phyloP scores from a whole-genome alignment of 1,140 invertebrate genomes.

The Chionoecetes opilio region DNA sequence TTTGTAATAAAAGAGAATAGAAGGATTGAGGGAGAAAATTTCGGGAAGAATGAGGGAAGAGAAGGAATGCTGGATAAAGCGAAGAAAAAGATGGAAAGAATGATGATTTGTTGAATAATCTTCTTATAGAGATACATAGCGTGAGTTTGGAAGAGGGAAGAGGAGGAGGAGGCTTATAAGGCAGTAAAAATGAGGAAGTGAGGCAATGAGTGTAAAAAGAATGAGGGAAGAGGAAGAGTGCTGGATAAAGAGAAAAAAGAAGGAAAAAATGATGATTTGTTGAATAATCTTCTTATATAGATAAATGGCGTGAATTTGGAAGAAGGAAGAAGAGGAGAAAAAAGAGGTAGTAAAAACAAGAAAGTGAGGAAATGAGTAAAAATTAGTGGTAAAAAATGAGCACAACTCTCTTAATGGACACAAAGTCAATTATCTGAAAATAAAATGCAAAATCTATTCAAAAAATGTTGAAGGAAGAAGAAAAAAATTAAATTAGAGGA shows the following conservation, averaged over 20 bases:
- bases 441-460: not conserved
- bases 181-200: not conserved
- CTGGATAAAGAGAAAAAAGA: not conserved
- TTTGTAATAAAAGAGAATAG: too few relatives aligned
- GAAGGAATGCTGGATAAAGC: too few relatives aligned
- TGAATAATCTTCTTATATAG: too few relatives aligned
- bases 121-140: too few relatives aligned
- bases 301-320: too few relatives aligned
- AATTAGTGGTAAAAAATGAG: not conserved
- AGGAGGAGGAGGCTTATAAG: not conserved
- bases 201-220: not conserved
- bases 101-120: too few relatives aligned
- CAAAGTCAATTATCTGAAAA: not conserved
- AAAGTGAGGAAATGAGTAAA: not conserved
- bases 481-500: not conserved
- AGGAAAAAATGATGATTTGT: not conserved
- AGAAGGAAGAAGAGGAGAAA: not conserved
- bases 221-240: not conserved
- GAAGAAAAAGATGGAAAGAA: too few relatives aligned
- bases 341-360: not conserved
- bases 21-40: too few relatives aligned
- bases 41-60: too few relatives aligned
- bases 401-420: slow-evolving; percentile 1
- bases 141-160: not conserved
- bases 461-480: not conserved